These are phyloP conservation scores for Atta texana DNA, from an alignment of 1,140 invertebrate species.

Conservation along the genomic window DNA sequence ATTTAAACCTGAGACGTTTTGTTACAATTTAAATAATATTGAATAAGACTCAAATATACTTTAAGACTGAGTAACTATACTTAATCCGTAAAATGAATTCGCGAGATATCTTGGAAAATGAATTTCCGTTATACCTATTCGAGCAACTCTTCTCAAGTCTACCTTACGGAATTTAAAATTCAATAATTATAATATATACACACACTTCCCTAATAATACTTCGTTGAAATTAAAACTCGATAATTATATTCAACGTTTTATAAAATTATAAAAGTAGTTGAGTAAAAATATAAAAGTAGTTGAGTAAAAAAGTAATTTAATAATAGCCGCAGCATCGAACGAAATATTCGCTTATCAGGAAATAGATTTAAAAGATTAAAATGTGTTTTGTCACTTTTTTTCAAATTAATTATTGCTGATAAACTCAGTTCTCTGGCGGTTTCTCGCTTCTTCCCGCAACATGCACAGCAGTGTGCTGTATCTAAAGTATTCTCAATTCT, in stretches of 20 bases:
- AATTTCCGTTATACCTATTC: not conserved
- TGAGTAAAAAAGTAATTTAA: slow-evolving; percentile 31
- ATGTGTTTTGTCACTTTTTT: not conserved
- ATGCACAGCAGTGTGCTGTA: not conserved
- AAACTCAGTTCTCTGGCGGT: not conserved
- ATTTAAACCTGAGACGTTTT: not conserved
- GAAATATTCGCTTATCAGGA: not conserved
- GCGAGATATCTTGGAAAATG: slow-evolving; percentile 13
- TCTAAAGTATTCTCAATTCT: not conserved
- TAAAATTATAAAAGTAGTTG: slow-evolving; percentile 9
- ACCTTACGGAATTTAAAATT: not conserved
- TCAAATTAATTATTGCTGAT: not conserved
- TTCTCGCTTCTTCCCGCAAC: not conserved
- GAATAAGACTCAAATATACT: slow-evolving; percentile 10
- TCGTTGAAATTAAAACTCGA: slow-evolving; percentile 1
- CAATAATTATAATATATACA: not conserved
- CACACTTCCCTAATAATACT: not conserved
- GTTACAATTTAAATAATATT: slow-evolving; percentile 25
- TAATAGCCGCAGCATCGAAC: not conserved
- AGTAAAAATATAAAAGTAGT: slow-evolving; percentile 13
- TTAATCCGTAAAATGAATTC: slow-evolving; percentile 9
- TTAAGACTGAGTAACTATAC: not conserved
- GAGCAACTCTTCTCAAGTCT: not conserved
- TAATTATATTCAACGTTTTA: not conserved
- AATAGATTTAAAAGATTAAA: slow-evolving; percentile 9